Conservation (phyloP, 2,888 invertebrate species). For the Drosophila neonasuta region DNA sequence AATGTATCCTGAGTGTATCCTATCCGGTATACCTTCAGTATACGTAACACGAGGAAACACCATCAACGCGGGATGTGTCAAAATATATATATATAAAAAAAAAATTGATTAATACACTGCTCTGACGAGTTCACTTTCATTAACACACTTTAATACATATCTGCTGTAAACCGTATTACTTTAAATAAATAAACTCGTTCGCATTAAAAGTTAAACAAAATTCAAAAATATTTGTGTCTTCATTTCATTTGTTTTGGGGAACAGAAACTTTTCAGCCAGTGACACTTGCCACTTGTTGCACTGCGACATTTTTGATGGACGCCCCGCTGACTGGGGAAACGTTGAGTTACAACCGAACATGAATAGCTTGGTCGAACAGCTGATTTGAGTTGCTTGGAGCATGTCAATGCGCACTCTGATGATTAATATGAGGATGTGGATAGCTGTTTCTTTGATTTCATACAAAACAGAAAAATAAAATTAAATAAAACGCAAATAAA, state of each 20-base stretch:
- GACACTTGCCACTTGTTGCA: constrained; percentile 42
- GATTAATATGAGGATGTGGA: not conserved
- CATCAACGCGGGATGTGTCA: constrained; percentile 83
- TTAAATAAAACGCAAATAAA: not conserved
- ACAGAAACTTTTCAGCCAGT: constrained; percentile 8
- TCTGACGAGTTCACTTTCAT: not conserved
- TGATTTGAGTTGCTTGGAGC: constrained; percentile 11
- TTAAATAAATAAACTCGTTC: not conserved
- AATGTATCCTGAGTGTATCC: constrained; percentile 99
- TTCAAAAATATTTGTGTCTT: not conserved
- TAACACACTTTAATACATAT: not conserved
- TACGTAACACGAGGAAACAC: constrained; percentile 99
- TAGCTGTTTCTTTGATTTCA: not conserved
- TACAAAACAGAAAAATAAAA: not conserved
- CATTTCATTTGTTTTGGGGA: constrained; percentile 5
- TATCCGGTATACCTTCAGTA: constrained; percentile 99
- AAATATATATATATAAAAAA: not conserved
- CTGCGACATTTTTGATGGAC: constrained; percentile 25
- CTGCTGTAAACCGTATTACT: not conserved
- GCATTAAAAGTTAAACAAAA: not conserved
- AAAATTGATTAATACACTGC: not conserved
- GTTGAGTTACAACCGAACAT: not conserved
- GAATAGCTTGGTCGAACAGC: constrained; percentile 31
- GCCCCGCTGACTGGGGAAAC: constrained; percentile 1
- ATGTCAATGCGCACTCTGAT: not conserved